Evolutionary conservation across 2,888 invertebrate genomes (phyloP).

Genomic region (Lutraria lutraria): DNA sequence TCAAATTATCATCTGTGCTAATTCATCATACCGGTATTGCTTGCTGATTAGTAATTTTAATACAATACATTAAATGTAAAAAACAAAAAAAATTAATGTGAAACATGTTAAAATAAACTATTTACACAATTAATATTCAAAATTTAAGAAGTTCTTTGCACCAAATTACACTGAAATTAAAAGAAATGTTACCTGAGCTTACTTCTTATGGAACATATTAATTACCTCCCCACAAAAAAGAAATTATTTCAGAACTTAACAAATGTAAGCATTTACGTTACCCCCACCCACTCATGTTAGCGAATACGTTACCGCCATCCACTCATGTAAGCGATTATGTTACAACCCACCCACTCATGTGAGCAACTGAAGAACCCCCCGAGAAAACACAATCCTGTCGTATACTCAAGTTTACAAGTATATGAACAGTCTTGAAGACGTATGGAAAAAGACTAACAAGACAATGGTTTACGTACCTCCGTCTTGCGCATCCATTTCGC

Average conservation of each 20-base stretch:
- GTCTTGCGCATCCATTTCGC: slow-evolving; percentile 89
- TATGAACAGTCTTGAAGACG: slow-evolving; percentile 20
- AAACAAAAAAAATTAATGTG: neutral
- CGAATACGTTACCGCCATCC: too few relatives aligned
- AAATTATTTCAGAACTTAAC: too few relatives aligned
- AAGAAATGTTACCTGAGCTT: too few relatives aligned
- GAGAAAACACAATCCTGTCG: slow-evolving; percentile 7
- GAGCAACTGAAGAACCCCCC: slow-evolving; percentile 4
- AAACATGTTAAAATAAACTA: too few relatives aligned
- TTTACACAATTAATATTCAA: too few relatives aligned
- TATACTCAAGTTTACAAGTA: slow-evolving; percentile 88
- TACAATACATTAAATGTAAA: neutral
- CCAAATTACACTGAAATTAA: too few relatives aligned
- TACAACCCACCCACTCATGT: neutral
- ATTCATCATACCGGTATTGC: neutral
- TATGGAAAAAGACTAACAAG: slow-evolving; percentile 27
- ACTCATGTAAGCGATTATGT: too few relatives aligned
- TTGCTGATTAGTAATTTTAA: neutral
- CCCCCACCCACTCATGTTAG: too few relatives aligned
- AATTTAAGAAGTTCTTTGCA: too few relatives aligned
- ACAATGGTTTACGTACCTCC: slow-evolving; percentile 63
- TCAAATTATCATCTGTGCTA: neutral
- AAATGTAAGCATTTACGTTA: too few relatives aligned
- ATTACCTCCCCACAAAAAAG: too few relatives aligned
- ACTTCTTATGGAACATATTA: too few relatives aligned